phyloP scores from a whole-genome alignment of 1,140 invertebrate genomes.

The Myzus persicae region DNA sequence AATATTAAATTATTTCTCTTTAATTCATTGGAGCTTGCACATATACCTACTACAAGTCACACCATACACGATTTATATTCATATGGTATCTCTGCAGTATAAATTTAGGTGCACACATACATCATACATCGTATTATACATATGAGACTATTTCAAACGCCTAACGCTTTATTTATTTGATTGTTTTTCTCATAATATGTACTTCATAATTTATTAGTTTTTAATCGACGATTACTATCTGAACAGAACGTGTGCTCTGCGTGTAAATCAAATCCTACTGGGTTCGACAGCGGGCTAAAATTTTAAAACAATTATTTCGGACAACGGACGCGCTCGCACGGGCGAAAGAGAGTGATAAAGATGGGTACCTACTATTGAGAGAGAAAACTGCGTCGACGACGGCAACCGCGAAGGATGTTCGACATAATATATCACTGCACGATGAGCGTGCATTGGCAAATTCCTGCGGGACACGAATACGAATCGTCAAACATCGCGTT shows the following conservation, averaged over 20 bases:
- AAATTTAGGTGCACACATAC: background rate
- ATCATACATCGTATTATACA: background rate
- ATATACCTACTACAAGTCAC: background rate
- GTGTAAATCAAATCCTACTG: background rate
- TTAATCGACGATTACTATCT: background rate
- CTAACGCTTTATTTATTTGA: background rate
- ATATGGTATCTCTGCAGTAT: background rate
- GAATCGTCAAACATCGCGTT: background rate
- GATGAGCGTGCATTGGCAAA: background rate
- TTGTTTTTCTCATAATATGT: background rate
- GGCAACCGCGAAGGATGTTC: background rate
- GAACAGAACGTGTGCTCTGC: background rate
- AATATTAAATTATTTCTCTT: background rate
- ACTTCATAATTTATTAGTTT: background rate
- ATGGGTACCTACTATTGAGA: too few species aligned
- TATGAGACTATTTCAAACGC: background rate
- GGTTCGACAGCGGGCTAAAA: background rate
- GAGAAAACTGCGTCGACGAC: background rate
- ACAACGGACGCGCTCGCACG: background rate
- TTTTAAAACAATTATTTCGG: background rate
- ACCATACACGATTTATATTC: background rate
- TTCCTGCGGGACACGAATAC: slow-evolving; percentile 16
- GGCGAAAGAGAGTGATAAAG: background rate
- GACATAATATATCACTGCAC: background rate
- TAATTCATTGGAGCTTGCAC: background rate